Conservation (phyloP, 2,888 invertebrate genomes). For the Clanis bilineata region DNA sequence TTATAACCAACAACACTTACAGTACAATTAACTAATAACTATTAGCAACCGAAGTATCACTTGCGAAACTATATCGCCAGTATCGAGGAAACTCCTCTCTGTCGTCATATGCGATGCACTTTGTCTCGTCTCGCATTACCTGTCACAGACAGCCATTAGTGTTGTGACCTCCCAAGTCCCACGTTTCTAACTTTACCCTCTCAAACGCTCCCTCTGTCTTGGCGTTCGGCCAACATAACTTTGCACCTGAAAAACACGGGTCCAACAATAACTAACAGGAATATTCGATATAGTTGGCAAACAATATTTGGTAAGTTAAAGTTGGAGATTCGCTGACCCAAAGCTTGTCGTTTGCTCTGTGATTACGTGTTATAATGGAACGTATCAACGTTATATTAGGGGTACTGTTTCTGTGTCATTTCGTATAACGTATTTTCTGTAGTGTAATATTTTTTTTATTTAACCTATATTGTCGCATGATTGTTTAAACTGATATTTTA, state of each 20-base stretch:
- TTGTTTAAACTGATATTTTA: no score
- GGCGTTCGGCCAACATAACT: conserved; percentile 47
- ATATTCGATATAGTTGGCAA: conserved; percentile 33
- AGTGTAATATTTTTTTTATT: no score
- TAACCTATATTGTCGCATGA: no score
- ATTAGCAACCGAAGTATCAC: background rate
- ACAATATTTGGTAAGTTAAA: conserved; percentile 23
- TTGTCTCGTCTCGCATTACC: conserved; percentile 76
- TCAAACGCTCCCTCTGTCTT: conserved; percentile 67
- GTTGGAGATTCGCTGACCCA: conserved; percentile 55
- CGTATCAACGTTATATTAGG: conserved; percentile 55
- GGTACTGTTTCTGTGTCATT: conserved; percentile 53
- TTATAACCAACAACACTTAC: background rate
- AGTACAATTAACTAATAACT: background rate
- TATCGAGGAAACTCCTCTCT: conserved; percentile 17
- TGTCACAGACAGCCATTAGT: conserved; percentile 77
- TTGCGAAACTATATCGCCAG: background rate
- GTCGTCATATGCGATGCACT: conserved; percentile 66
- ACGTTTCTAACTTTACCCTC: conserved; percentile 55
- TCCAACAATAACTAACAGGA: conserved; percentile 21
- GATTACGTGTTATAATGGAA: conserved; percentile 61
- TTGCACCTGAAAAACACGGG: conserved; percentile 39
- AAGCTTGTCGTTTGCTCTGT: conserved; percentile 74
- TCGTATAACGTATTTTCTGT: conserved; percentile 28
- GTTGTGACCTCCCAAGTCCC: conserved; percentile 69